Conservation (phyloP, 2,113 vertebrate species). For the Motacilla tschutschensis region DNA sequence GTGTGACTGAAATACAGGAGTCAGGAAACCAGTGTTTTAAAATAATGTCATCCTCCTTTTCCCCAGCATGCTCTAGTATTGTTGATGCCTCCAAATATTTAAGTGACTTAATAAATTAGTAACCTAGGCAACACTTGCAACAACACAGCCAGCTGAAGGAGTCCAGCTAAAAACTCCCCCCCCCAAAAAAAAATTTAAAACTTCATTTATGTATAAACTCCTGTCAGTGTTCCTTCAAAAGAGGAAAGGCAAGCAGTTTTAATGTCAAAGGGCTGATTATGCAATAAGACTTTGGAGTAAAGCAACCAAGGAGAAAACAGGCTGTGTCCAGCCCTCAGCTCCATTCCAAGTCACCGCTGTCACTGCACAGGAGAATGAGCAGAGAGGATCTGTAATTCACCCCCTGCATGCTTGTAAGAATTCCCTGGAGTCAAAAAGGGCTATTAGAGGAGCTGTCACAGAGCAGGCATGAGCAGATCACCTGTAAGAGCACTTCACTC, state of each 20-base stretch:
- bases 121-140: conserved; percentile 35
- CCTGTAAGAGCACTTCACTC: not conserved
- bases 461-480: not conserved
- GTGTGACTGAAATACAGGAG: conserved; percentile 28
- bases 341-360: not conserved
- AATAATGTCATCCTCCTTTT: conserved; percentile 37
- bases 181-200: not conserved
- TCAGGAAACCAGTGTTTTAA: conserved; percentile 42
- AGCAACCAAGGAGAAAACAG: not conserved
- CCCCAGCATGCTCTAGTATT: not conserved
- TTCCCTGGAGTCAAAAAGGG: not conserved
- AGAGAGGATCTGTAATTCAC: not conserved
- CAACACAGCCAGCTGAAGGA: conserved; percentile 8
- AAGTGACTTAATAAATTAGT: conserved; percentile 33
- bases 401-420: not conserved
- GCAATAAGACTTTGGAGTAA: not conserved
- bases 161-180: not conserved
- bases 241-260: not conserved
- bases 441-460: not conserved
- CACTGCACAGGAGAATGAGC: not conserved
- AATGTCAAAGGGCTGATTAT: not conserved
- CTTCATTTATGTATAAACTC: not conserved
- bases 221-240: not conserved
- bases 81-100: conserved; percentile 36
- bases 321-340: not conserved